phyloP scores from a whole-genome alignment of 2,888 invertebrate genomes.

The Phania funesta region DNA sequence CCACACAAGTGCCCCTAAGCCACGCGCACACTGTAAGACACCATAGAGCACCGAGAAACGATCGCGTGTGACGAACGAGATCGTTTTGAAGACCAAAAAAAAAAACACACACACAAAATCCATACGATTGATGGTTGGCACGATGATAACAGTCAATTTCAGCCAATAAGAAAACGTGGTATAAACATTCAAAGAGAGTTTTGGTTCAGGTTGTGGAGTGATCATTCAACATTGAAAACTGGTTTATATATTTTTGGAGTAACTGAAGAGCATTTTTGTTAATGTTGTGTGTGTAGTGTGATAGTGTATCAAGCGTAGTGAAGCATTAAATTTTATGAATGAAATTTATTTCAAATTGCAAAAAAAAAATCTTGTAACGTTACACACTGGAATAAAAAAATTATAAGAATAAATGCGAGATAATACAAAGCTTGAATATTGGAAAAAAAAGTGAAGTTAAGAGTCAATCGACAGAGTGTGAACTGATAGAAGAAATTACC shows the following conservation, averaged over 20 bases:
- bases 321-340: constrained; percentile 67
- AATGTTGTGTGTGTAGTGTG: constrained; percentile 1
- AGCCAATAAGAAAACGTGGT: constrained; percentile 65
- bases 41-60: constrained; percentile 28
- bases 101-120: constrained; percentile 2
- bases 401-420: constrained; percentile 30
- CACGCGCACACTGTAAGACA: constrained; percentile 63
- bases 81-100: too few species aligned
- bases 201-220: constrained; percentile 7
- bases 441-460: neutral
- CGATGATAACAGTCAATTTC: constrained; percentile 24
- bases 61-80: constrained; percentile 25
- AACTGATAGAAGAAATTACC: too few species aligned
- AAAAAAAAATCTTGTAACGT: constrained; percentile 4
- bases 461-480: too few species aligned
- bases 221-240: constrained; percentile 45
- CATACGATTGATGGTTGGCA: constrained; percentile 27
- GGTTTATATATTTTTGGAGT: constrained; percentile 34
- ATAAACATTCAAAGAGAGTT: constrained; percentile 40
- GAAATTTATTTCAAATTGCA: constrained; percentile 58
- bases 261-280: neutral
- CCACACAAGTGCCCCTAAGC: constrained; percentile 29
- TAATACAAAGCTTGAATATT: constrained; percentile 10
- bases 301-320: constrained; percentile 54
- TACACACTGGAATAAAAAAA: constrained; percentile 42